Evolutionary conservation across 2,113 vertebrate species (phyloP).

Genomic region (Oncorhynchus tshawytscha): DNA sequence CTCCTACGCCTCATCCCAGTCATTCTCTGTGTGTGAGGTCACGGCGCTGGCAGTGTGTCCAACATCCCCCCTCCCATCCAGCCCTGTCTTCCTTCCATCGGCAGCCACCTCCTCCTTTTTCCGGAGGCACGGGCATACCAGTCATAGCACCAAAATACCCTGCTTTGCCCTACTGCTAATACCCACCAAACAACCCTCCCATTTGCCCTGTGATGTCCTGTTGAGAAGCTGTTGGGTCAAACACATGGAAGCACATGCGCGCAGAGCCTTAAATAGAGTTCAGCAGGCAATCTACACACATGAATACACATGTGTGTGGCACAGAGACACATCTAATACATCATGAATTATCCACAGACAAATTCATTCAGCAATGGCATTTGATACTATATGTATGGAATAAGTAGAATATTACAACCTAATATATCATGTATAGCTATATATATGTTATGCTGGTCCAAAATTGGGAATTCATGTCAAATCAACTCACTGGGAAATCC

Average conservation of each 20-base stretch:
- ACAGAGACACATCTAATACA: neutral
- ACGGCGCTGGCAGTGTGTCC: constrained; percentile 51
- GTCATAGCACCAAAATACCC: constrained; percentile 37
- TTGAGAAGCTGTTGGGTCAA: neutral
- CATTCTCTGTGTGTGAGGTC: constrained; percentile 68
- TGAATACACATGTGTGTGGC: neutral
- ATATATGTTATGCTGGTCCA: neutral
- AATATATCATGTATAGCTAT: too few species aligned
- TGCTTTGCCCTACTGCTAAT: neutral
- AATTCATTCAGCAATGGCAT: neutral
- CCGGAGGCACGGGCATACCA: constrained; percentile 15
- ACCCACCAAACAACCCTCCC: neutral
- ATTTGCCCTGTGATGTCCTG: neutral
- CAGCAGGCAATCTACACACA: constrained; percentile 19
- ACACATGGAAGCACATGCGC: neutral
- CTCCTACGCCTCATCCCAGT: constrained; percentile 56
- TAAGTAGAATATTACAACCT: too few species aligned
- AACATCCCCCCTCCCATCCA: constrained; percentile 31
- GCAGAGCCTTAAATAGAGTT: constrained; percentile 38
- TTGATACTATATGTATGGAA: too few species aligned
- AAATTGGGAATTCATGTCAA: neutral
- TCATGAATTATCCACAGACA: neutral
- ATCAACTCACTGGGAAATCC: constrained; percentile 83
- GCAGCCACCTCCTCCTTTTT: constrained; percentile 20
- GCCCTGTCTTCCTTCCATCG: neutral